Evolutionary conservation across 1,140 invertebrate genomes (phyloP).

Genomic region (Bradynema listronoti): DNA sequence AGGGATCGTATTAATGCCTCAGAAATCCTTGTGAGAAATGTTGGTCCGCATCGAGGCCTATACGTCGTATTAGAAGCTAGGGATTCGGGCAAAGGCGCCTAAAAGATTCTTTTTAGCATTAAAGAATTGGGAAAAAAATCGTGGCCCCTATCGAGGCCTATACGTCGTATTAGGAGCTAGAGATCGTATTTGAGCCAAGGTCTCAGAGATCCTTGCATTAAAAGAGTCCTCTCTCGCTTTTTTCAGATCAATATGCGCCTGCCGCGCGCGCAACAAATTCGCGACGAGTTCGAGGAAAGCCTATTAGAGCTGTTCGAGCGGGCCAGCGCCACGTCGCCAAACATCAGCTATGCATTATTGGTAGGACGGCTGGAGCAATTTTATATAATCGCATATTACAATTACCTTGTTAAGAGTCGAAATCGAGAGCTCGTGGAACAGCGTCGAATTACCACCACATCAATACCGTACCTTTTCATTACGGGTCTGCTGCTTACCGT

Average conservation of each 20-base stretch:
- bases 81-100: too few relatives aligned
- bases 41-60: too few relatives aligned
- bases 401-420: conserved; percentile 18
- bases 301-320: conserved; percentile 36
- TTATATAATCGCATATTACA: neutral
- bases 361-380: neutral
- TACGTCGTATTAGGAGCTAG: too few relatives aligned
- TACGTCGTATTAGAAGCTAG: too few relatives aligned
- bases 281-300: conserved; percentile 41
- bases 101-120: too few relatives aligned
- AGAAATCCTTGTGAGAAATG: too few relatives aligned
- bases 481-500: conserved; percentile 39
- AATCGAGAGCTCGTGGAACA: conserved; percentile 52
- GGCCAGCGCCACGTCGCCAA: conserved; percentile 31
- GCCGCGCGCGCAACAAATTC: conserved; percentile 36
- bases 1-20: too few relatives aligned
- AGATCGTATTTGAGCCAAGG: too few relatives aligned
- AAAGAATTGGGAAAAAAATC: too few relatives aligned
- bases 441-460: conserved; percentile 39
- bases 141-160: too few relatives aligned
- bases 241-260: conserved; percentile 41
- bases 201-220: too few relatives aligned
- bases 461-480: conserved; percentile 46
- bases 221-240: too few relatives aligned
- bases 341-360: conserved; percentile 43